Percentiles rank a stretch among this genome's conserved stretches.
These are phyloP conservation scores for Zaprionus ghesquierei DNA, from an alignment of 1,140 invertebrate genomes.

Conservation along the genomic window DNA sequence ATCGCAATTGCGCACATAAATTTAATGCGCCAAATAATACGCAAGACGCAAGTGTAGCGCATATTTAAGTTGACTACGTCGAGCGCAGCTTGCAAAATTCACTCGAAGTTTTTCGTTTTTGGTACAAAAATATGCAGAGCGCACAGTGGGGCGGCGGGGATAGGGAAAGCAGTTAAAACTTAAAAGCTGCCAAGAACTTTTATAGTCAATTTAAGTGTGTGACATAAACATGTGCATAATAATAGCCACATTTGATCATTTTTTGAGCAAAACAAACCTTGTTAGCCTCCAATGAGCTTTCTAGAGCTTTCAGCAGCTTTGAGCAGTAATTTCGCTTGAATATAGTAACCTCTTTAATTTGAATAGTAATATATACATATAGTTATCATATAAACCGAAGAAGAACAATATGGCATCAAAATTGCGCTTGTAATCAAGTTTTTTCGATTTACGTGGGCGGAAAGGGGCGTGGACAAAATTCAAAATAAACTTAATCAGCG, in stretches of 20 bases:
- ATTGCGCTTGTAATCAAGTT: too few relatives aligned
- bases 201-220: too few relatives aligned
- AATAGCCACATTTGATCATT: neutral
- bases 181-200: neutral
- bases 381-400: too few relatives aligned
- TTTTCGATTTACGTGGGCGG: too few relatives aligned
- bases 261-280: neutral
- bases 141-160: neutral
- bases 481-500: too few relatives aligned
- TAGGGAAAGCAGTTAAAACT: neutral
- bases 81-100: conserved; percentile 2
- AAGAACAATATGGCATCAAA: too few relatives aligned
- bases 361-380: too few relatives aligned
- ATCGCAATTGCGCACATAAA: conserved; percentile 79
- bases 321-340: too few relatives aligned
- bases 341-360: too few relatives aligned
- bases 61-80: conserved; percentile 49
- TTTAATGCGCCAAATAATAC: conserved; percentile 76
- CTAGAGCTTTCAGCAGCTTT: neutral
- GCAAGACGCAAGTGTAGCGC: conserved; percentile 61
- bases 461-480: too few relatives aligned
- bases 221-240: too few relatives aligned
- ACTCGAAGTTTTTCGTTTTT: conserved; percentile 3
- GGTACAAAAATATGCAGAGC: neutral
- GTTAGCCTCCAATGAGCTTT: neutral